phyloP scores from a whole-genome alignment of 2,797 vertebrate genomes.

The Halcyon chelicuti region DNA sequence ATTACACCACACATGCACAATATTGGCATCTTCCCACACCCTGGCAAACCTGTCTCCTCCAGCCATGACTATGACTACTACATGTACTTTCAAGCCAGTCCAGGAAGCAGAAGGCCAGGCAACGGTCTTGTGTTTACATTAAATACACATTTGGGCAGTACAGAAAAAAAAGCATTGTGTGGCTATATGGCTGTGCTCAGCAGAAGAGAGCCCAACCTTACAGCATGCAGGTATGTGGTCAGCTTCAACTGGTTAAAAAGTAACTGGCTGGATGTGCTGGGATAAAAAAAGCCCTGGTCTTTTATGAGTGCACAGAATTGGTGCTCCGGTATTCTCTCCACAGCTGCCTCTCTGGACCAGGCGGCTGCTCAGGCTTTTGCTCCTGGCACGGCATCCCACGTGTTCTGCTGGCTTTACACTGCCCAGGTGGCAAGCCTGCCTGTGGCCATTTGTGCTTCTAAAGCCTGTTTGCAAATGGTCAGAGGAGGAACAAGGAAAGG shows the following conservation, averaged over 20 bases:
- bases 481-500: not conserved
- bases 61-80: not conserved
- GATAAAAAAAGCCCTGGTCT: not conserved
- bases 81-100: not conserved
- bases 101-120: not conserved
- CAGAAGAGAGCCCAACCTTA: not conserved
- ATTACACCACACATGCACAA: rapidly evolving
- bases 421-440: rapidly evolving
- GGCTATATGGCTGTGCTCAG: not conserved
- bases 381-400: not conserved
- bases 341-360: not conserved
- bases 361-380: not conserved
- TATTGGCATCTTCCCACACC: not conserved
- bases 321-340: not conserved
- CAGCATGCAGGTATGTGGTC: no score
- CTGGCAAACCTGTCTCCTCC: not conserved
- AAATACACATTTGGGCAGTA: not conserved
- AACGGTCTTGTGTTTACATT: not conserved
- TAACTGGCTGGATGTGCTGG: not conserved
- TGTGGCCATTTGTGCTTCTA: not conserved
- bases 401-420: not conserved
- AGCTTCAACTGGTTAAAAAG: not conserved
- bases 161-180: not conserved
- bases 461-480: not conserved
- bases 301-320: not conserved